Percentiles rank a stretch among this genome's conserved stretches.
These are phyloP conservation scores for Rousettus leschenaultii DNA, from an alignment of 2,113 vertebrate genomes.

Conservation along the genomic window DNA sequence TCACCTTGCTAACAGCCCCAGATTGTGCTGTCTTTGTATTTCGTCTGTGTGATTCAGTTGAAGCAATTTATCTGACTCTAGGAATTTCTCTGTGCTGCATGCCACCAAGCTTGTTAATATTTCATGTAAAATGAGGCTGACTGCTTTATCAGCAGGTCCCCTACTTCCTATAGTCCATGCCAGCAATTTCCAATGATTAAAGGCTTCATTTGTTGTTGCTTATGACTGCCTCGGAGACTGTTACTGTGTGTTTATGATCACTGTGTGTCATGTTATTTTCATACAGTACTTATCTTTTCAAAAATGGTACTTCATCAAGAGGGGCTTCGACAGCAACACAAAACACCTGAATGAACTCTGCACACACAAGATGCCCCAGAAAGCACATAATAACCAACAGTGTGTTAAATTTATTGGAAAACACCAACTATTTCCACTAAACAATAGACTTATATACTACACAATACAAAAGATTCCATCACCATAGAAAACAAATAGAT, in stretches of 20 bases:
- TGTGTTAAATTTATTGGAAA: neutral
- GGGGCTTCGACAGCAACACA: neutral
- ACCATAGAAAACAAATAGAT: neutral
- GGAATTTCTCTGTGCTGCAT: neutral
- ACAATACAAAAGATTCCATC: neutral
- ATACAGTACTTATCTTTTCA: neutral
- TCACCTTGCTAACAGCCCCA: neutral
- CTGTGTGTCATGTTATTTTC: neutral
- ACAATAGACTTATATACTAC: neutral
- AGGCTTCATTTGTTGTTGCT: neutral
- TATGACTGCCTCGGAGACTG: neutral
- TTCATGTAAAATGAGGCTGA: slow-evolving; percentile 17
- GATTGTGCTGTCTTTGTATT: neutral
- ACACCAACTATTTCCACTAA: neutral
- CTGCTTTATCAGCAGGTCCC: neutral
- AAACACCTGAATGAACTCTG: neutral
- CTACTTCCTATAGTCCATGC: neutral
- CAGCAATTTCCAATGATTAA: neutral
- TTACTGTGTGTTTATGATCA: neutral
- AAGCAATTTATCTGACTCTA: neutral
- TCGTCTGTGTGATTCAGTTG: neutral
- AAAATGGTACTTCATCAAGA: neutral
- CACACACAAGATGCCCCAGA: neutral
- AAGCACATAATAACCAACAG: neutral
- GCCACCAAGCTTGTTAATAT: slow-evolving; percentile 24